Conservation (phyloP, 2,888 invertebrate genomes). For the Cryptus viduatorius region DNA sequence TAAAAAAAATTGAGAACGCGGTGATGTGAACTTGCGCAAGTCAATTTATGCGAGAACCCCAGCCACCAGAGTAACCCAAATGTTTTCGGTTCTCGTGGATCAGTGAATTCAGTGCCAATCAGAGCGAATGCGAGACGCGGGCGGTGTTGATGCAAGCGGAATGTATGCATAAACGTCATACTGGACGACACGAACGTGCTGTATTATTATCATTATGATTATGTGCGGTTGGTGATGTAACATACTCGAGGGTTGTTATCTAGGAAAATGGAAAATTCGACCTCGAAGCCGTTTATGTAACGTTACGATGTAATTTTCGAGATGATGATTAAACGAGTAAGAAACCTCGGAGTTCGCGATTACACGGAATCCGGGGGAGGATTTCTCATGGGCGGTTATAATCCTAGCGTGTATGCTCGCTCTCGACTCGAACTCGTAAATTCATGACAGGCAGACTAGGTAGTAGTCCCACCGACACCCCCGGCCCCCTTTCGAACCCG, state of each 20-base stretch:
- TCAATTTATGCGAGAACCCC: conserved; percentile 1
- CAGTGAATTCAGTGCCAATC: conserved; percentile 20
- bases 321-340: conserved; percentile 21
- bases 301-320: background rate
- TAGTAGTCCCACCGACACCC: conserved; percentile 46
- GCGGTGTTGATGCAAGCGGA: conserved; percentile 7
- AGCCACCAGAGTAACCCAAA: background rate
- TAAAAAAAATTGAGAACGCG: background rate
- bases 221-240: background rate
- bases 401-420: conserved; percentile 53
- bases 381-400: conserved; percentile 30
- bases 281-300: background rate
- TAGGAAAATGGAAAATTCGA: background rate
- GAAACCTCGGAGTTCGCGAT: conserved; percentile 29
- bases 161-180: conserved; percentile 35
- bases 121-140: conserved; percentile 1
- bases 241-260: background rate
- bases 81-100: conserved; percentile 16
- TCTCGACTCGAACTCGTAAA: conserved; percentile 60
- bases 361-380: conserved; percentile 10
- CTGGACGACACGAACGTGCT: conserved; percentile 35
- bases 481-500: conserved; percentile 10
- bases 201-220: conserved; percentile 48
- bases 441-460: conserved; percentile 59
- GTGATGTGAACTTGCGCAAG: background rate